Conservation (phyloP, 2,113 vertebrate species). For the Aix galericulata region DNA sequence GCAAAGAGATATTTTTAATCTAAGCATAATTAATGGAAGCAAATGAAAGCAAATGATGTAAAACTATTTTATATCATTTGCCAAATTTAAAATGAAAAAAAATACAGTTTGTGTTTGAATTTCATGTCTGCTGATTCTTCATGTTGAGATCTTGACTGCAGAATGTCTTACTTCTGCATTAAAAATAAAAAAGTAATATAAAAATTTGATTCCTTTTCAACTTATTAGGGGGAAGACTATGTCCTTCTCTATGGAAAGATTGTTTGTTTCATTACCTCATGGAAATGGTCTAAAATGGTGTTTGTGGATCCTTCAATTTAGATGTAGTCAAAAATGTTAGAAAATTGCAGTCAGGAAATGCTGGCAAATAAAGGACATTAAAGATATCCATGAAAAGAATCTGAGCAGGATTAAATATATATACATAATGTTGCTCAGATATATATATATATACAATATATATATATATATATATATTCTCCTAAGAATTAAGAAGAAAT, state of each 20-base stretch:
- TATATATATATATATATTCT: not conserved
- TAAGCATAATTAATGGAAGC: not conserved
- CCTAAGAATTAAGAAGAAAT: not conserved
- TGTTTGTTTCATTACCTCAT: not conserved
- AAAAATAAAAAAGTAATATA: not conserved
- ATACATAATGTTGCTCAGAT: too few species aligned
- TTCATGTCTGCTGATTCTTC: not conserved
- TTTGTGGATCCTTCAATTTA: not conserved
- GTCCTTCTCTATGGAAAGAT: not conserved
- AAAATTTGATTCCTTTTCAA: not conserved
- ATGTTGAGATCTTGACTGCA: not conserved
- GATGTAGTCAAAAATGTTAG: not conserved
- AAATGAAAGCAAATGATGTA: not conserved
- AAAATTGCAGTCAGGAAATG: not conserved
- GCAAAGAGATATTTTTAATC: not conserved
- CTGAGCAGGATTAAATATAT: not conserved
- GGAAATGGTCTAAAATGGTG: not conserved
- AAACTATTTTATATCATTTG: not conserved
- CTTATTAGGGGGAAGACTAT: not conserved
- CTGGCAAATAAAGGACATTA: not conserved
- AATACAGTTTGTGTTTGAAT: not conserved
- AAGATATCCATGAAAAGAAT: not conserved
- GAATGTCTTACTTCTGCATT: not conserved
- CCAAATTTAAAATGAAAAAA: not conserved
- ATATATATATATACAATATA: too few species aligned